Percentiles rank a stretch among this genome's conserved stretches.
Evolutionary conservation across 2,113 vertebrate species (phyloP).

Genomic region (Ginglymostoma cirratum): DNA sequence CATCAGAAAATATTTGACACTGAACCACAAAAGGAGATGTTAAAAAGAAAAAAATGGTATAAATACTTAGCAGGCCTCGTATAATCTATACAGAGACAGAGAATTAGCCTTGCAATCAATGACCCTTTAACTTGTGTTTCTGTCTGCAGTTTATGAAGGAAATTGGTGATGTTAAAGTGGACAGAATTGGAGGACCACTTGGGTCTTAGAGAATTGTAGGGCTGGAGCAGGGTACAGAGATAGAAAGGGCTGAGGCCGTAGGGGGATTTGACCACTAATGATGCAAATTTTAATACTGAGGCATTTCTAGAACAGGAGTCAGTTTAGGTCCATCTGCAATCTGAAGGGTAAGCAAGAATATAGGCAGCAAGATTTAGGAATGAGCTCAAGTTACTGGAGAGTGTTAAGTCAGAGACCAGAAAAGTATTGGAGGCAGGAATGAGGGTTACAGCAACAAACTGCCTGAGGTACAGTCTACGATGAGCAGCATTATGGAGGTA

Average conservation of each 20-base stretch:
- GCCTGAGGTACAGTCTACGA: background rate
- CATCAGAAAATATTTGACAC: background rate
- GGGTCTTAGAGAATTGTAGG: background rate
- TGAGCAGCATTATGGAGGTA: background rate
- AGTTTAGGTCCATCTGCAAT: no score
- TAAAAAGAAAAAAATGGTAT: background rate
- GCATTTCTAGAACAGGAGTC: no score
- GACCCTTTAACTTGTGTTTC: background rate
- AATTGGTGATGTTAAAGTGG: background rate
- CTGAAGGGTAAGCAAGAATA: no score
- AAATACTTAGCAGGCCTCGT: background rate
- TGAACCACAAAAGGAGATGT: background rate
- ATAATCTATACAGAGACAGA: background rate
- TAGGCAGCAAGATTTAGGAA: no score
- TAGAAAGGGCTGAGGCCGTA: background rate
- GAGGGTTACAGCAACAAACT: background rate
- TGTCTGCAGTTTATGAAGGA: background rate
- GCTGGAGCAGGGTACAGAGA: background rate
- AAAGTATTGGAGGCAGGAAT: no score
- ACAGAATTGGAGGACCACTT: background rate
- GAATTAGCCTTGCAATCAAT: background rate
- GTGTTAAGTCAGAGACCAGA: background rate
- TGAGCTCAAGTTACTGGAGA: no score
- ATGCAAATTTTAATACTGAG: background rate
- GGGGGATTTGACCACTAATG: background rate